Conservation (phyloP, 2,888 invertebrate genomes). For the Nomada ferruginata region DNA sequence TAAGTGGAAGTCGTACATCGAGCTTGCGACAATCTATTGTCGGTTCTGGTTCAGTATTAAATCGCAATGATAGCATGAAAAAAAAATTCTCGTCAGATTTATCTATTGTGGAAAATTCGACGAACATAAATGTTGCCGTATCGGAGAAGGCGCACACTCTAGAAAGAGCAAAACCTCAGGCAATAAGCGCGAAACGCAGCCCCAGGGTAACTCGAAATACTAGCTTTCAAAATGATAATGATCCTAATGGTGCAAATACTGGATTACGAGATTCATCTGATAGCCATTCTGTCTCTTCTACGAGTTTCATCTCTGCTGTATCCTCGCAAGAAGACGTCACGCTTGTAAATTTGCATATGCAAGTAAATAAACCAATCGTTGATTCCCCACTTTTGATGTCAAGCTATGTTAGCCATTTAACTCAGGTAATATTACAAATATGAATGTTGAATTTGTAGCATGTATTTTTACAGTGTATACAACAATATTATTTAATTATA, state of each 20-base stretch:
- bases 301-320: constrained; percentile 94
- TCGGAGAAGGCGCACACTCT: constrained; percentile 81
- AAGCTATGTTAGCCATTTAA: constrained; percentile 96
- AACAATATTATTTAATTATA: constrained; percentile 57
- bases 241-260: constrained; percentile 70
- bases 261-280: constrained; percentile 88
- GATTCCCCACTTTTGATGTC: constrained; percentile 97
- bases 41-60: constrained; percentile 85
- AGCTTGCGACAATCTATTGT: constrained; percentile 89
- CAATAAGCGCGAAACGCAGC: constrained; percentile 71
- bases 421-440: constrained; percentile 87
- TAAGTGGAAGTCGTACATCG: constrained; percentile 87
- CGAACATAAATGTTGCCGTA: constrained; percentile 71
- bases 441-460: neutral
- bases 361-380: constrained; percentile 95
- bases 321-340: constrained; percentile 97
- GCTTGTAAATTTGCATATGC: constrained; percentile 96
- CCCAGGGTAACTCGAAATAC: constrained; percentile 72
- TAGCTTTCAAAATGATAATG: constrained; percentile 67
- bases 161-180: constrained; percentile 78
- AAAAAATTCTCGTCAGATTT: constrained; percentile 87
- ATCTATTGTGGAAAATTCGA: constrained; percentile 84
- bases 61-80: constrained; percentile 83
- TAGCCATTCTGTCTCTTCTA: constrained; percentile 92
- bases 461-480: neutral